Evolutionary conservation across 1,140 invertebrate species (phyloP).

Genomic region (Drosophila arizonae): DNA sequence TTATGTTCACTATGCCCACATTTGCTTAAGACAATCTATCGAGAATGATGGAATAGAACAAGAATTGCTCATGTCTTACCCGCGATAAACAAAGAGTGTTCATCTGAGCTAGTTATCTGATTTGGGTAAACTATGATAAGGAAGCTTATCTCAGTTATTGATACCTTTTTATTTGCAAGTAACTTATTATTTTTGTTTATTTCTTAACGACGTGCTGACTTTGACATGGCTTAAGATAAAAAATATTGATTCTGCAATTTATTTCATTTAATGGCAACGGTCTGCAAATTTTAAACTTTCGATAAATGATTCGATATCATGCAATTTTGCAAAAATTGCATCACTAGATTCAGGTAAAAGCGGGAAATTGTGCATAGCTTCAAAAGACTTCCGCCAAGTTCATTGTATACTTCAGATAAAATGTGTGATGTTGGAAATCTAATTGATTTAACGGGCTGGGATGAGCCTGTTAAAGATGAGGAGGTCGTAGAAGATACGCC

Average conservation of each 20-base stretch:
- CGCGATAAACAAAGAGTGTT: too few species aligned
- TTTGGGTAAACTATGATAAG: too few species aligned
- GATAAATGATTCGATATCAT: neutral
- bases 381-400: conserved; percentile 27
- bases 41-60: conserved; percentile 33
- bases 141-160: too few species aligned
- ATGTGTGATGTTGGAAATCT: conserved; percentile 59
- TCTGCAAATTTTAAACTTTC: neutral
- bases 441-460: conserved; percentile 54
- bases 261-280: neutral
- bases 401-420: neutral
- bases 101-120: too few species aligned
- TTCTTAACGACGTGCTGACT: too few species aligned
- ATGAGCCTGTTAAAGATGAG: conserved; percentile 48
- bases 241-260: too few species aligned
- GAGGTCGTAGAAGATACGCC: conserved; percentile 20
- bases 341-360: conserved; percentile 34
- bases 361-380: conserved; percentile 55
- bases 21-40: conserved; percentile 16
- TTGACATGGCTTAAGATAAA: too few species aligned
- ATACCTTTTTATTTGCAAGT: too few species aligned
- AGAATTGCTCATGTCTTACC: neutral
- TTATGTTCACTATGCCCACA: conserved; percentile 32
- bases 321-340: conserved; percentile 9
- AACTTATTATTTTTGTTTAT: too few species aligned